These are phyloP conservation scores for Lasioglossum marginatum DNA, from an alignment of 2,888 invertebrate genomes.

Conservation along the genomic window DNA sequence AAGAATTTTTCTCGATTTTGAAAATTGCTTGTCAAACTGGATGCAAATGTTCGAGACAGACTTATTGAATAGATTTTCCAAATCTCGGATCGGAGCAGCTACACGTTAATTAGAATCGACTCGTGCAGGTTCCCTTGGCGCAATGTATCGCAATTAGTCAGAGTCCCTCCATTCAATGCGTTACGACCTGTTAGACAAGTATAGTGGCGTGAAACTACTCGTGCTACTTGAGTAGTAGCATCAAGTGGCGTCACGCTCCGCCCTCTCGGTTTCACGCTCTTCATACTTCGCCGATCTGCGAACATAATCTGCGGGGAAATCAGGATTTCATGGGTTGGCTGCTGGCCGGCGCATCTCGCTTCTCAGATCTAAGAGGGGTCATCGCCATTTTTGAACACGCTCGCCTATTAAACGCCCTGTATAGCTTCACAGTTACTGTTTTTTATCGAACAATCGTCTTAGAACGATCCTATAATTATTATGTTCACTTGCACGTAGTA, in stretches of 20 bases:
- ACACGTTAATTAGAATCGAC: neutral
- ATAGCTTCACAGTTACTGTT: neutral
- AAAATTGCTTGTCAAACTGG: neutral
- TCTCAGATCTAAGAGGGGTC: conserved; percentile 63
- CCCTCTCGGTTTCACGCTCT: conserved; percentile 80
- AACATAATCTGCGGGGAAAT: conserved; percentile 81
- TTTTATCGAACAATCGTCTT: neutral
- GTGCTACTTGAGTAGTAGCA: conserved; percentile 69
- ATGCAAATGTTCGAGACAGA: neutral
- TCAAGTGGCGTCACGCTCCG: conserved; percentile 77
- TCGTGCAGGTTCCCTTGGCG: neutral
- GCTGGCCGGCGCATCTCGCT: conserved; percentile 65
- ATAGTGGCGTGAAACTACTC: conserved; percentile 67
- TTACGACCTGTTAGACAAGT: conserved; percentile 25
- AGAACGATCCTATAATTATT: neutral
- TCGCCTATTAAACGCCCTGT: conserved; percentile 20
- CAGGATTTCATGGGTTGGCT: conserved; percentile 80
- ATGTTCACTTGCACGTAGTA: neutral
- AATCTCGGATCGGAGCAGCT: neutral
- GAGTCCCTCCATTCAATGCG: neutral
- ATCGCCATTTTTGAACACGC: conserved; percentile 40
- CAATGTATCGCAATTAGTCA: conserved; percentile 14
- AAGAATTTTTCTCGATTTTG: neutral
- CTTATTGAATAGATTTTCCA: neutral
- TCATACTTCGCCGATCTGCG: conserved; percentile 76